These are phyloP conservation scores for Procambarus clarkii DNA, from an alignment of 1,140 invertebrate genomes.

Conservation along the genomic window DNA sequence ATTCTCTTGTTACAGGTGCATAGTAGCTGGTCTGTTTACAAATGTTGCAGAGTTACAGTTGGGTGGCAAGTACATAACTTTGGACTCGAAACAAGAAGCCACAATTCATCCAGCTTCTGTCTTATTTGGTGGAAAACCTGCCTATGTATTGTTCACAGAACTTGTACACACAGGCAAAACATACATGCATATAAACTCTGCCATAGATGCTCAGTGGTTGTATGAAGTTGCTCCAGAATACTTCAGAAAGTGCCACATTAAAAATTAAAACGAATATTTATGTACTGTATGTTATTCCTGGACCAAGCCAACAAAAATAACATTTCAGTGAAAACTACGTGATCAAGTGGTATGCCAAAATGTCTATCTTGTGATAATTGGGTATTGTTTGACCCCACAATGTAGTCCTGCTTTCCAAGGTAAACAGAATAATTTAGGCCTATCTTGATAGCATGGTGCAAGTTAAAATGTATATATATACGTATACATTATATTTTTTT, in stretches of 20 bases:
- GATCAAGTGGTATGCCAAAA: no score
- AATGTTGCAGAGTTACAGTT: conserved; percentile 91
- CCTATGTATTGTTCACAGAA: conserved; percentile 92
- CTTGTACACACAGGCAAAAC: conserved; percentile 89
- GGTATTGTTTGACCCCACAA: no score
- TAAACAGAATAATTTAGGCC: no score
- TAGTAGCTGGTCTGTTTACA: conserved; percentile 89
- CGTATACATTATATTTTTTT: no score
- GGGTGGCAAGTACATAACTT: conserved; percentile 84
- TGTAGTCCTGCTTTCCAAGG: no score
- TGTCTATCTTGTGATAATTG: no score
- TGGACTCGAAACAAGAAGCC: conserved; percentile 82
- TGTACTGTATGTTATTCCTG: no score
- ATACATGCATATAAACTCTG: conserved; percentile 86
- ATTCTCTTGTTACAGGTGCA: conserved; percentile 77
- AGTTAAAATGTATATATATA: no score
- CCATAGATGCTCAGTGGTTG: conserved; percentile 86
- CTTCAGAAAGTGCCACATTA: conserved; percentile 71
- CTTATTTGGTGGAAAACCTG: conserved; percentile 84
- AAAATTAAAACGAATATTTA: conserved; percentile 17
- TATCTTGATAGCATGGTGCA: no score
- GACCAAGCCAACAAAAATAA: no score
- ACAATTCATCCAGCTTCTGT: conserved; percentile 90
- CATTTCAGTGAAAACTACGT: no score
- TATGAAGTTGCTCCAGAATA: conserved; percentile 77